Conservation (phyloP, 2,113 vertebrate species). For the Ochotona curzoniae region DNA sequence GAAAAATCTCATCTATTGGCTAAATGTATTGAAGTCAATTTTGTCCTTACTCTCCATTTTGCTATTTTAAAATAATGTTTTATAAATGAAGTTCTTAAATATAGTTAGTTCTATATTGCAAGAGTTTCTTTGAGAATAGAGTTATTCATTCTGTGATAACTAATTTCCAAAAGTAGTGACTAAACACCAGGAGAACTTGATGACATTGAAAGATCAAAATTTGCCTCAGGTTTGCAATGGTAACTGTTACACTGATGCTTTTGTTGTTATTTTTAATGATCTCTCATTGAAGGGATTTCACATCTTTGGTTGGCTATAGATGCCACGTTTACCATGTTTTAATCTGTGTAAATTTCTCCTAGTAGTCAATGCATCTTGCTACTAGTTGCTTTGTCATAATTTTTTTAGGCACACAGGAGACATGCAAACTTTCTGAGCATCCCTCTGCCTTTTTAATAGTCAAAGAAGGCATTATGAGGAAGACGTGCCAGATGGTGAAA, state of each 20-base stretch:
- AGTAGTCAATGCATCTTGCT: background rate
- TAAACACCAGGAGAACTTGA: background rate
- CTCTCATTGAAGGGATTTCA: background rate
- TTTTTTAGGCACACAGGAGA: background rate
- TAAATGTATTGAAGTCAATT: background rate
- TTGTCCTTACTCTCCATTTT: background rate
- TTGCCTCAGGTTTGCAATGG: background rate
- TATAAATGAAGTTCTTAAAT: background rate
- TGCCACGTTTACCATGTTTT: background rate
- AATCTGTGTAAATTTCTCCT: background rate
- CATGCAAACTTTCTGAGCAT: background rate
- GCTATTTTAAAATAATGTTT: background rate
- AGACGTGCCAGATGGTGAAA: background rate
- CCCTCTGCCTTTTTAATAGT: background rate
- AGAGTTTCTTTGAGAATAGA: background rate
- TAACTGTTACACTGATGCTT: background rate
- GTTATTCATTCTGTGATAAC: background rate
- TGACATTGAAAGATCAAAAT: slow-evolving; percentile 7
- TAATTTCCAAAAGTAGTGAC: background rate
- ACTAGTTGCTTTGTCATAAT: background rate
- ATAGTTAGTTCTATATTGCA: background rate
- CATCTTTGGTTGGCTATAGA: background rate
- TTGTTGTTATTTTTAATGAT: background rate
- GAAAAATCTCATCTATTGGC: background rate
- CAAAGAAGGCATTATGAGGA: background rate